Evolutionary conservation across 2,888 invertebrate species (phyloP), one percentile per base, ranked within the genome.

Genomic region (Uropetala carovei): DNA sequence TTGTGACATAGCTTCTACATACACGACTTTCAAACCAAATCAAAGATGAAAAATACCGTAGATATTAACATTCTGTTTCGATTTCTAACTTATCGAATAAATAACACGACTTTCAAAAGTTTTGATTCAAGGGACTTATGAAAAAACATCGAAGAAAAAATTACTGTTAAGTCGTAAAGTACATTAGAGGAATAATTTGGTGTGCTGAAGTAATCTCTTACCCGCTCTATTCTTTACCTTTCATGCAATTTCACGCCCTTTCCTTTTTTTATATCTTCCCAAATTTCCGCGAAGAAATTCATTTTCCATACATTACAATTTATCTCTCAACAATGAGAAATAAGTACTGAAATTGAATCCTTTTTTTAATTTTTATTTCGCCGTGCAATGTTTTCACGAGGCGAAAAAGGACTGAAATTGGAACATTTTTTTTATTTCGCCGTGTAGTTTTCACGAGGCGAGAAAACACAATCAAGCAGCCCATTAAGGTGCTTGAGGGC

Each of bases 401-500:
- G 56, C 56, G 57, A n/a, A 56, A 83, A 83, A 83, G n/a, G n/a
- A 57, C 11, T 16, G 10, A 43, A 57, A 83, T 56, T 18, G n/a
- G 18, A n/a, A 11, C 56, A 0, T 43, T 30, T n/a, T 22, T n/a
- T n/a, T 16, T 3, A 11, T 56, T n/a, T 4, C 57, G 18, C 18
- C 75, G 75, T n/a, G 43, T 56, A 57, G 56, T 83, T 83, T 83
- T 83, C 43, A 83, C 56, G 83, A 83, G 57, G 56, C 56, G 57
- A n/a, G 83, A 83, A 83, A 83, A 83, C 57, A 83, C 83, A 83
- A 83, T 83, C 83, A 83, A 83, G 83, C 56, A 57, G n/a, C 56
- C 83, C 83, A 83, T 83, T 83, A 83, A 83, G 83, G 83, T 83
- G 83, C 57, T 43, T 57, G 43, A n/a, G 43, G 30, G 14, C 13